Conservation (phyloP, 2,113 vertebrate species). For the Guaruba guarouba region DNA sequence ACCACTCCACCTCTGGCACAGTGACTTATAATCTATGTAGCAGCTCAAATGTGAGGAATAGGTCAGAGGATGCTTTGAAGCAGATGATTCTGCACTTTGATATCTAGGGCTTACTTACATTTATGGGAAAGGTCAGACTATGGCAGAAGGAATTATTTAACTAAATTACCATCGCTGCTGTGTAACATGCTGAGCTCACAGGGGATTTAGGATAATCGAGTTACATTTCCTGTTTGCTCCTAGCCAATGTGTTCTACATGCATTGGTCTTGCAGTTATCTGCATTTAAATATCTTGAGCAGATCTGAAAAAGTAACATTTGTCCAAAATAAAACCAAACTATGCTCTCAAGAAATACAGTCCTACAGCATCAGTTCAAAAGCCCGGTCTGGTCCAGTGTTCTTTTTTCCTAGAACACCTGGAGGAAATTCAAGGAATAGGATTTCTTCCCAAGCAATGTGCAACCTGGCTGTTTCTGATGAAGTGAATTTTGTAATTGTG, state of each 20-base stretch:
- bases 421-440: not conserved
- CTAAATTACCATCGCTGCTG: not conserved
- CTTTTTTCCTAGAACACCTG: not conserved
- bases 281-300: not conserved
- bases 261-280: not conserved
- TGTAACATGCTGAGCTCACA: not conserved
- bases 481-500: accelerated
- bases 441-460: not conserved
- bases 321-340: not conserved
- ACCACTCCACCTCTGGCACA: not conserved
- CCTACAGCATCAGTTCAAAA: not conserved
- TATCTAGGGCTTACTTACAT: not conserved
- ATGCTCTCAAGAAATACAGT: not conserved
- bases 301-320: not conserved
- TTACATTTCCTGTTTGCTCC: not conserved
- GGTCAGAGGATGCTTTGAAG: not conserved
- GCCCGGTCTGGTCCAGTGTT: not conserved
- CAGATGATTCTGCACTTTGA: not conserved
- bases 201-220: not conserved
- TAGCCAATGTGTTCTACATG: not conserved
- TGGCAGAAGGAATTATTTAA: not conserved
- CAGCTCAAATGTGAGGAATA: not conserved
- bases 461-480: not conserved
- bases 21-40: not conserved
- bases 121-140: not conserved